Base-by-base conservation (phyloP, 2,888 invertebrate species). In the Cosmia pyralina region DNA sequence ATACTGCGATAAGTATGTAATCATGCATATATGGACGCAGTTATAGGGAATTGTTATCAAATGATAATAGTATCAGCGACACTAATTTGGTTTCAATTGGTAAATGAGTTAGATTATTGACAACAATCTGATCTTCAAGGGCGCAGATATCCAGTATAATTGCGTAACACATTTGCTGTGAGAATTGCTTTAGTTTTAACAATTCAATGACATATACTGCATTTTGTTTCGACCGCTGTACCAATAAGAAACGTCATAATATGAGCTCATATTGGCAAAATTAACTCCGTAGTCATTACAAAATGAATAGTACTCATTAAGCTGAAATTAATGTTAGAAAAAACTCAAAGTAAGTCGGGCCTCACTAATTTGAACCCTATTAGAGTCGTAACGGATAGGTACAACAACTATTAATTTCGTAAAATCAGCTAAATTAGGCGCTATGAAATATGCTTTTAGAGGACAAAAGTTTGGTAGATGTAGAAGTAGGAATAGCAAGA, bases 41-140 rank as follows among this genome's bases (percentile, higher is more conserved):
- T 22, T 44, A 1, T 22, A 22, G 7, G 28, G 4, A 48, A 44
- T 34, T 13, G 34, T n/a, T 79, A 79, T 79, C 73, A 53, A 50
- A 75, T 79, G 69, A 17, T 17, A 50, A 28, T 17, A 19, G 10
- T 64, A 68, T 70, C 48, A 68, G 22, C 41, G 28, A 77, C 44
- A 67, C 19, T 52, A 48, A 55, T 68, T 68, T 60, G 44, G 5
- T 67, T 81, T 70, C 55, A 59, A 77, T 75, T 80, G 52, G 41
- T 64, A 59, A 76, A 70, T 59, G 22, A 48, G 63, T 58, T 52
- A 3, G 81, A 75, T 59, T 68, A 76, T 38, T 41, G 71, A 55
- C 74, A 48, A 59, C 17, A 59, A 78, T 75, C 67, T 55, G 28
- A 70, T 59, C 41, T 50, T 60, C 75, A 78, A 75, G 64, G 81